Conservation (phyloP, 2,888 invertebrate species). For the Rhorus exstirpatorius region DNA sequence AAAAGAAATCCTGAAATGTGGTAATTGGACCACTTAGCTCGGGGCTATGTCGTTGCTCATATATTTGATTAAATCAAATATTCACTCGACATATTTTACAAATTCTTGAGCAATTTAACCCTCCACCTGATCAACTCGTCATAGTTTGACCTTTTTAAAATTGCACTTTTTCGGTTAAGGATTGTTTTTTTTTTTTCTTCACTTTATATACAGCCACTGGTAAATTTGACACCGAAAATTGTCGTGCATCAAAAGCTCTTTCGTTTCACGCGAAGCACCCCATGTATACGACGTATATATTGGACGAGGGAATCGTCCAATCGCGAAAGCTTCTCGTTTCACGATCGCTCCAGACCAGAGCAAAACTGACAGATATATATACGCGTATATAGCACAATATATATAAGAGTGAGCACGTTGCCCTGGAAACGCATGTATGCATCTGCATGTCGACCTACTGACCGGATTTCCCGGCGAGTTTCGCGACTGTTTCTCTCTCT, state of each 20-base stretch:
- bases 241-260: background rate
- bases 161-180: too few species aligned
- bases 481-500: constrained; percentile 47
- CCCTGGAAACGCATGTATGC: constrained; percentile 76
- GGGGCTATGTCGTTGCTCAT: too few species aligned
- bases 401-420: constrained; percentile 63
- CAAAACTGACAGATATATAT: constrained; percentile 44
- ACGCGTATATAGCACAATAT: constrained; percentile 23
- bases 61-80: too few species aligned
- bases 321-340: constrained; percentile 51
- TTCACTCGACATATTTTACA: too few species aligned
- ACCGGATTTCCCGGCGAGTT: constrained; percentile 78
- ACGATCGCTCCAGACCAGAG: constrained; percentile 54
- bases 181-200: too few species aligned
- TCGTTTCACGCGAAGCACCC: background rate
- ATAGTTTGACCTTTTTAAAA: too few species aligned
- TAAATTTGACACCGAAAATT: background rate
- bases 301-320: constrained; percentile 48
- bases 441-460: constrained; percentile 81
- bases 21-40: too few species aligned
- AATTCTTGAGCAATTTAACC: too few species aligned
- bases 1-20: too few species aligned
- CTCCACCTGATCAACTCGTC: too few species aligned
- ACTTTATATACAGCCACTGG: background rate
- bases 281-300: constrained; percentile 22